Evolutionary conservation across 2,888 invertebrate genomes (phyloP).

Genomic region (Acrobasis repandana): DNA sequence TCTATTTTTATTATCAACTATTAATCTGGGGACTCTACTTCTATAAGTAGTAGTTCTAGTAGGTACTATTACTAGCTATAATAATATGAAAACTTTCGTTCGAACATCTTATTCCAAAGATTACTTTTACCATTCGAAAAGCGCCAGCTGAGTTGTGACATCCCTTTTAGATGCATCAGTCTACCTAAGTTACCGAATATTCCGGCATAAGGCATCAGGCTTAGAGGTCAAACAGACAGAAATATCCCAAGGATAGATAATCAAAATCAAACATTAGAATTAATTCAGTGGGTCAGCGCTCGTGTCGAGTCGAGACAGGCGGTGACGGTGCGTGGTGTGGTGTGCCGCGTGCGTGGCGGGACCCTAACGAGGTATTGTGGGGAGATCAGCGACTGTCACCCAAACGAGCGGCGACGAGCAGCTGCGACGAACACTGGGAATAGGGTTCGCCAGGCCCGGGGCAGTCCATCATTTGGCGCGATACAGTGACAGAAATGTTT

Average conservation of each 20-base stretch:
- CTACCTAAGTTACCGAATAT: background rate
- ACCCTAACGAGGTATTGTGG: too few species aligned
- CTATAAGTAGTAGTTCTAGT: too few species aligned
- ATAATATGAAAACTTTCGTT: too few species aligned
- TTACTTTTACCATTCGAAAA: too few species aligned
- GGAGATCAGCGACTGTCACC: constrained; percentile 33
- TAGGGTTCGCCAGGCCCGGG: background rate
- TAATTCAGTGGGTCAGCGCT: constrained; percentile 11
- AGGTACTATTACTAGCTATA: too few species aligned
- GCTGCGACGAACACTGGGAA: background rate
- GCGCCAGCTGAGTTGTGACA: too few species aligned
- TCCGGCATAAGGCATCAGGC: background rate
- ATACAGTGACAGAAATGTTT: background rate
- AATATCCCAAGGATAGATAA: background rate
- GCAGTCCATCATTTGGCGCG: background rate
- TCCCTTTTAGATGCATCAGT: too few species aligned
- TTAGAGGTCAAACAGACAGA: background rate
- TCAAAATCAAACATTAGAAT: background rate
- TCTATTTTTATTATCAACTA: too few species aligned
- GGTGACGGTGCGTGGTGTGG: constrained; percentile 41
- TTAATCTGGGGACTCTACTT: too few species aligned
- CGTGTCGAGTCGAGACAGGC: background rate
- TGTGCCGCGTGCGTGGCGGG: too few species aligned
- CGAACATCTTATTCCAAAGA: background rate
- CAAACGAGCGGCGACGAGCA: constrained; percentile 14